A percentile compares a stretch with the other conserved stretches of the same genome.
phyloP scores from a whole-genome alignment of 1,140 invertebrate species.

The Heliothis subflexa region DNA sequence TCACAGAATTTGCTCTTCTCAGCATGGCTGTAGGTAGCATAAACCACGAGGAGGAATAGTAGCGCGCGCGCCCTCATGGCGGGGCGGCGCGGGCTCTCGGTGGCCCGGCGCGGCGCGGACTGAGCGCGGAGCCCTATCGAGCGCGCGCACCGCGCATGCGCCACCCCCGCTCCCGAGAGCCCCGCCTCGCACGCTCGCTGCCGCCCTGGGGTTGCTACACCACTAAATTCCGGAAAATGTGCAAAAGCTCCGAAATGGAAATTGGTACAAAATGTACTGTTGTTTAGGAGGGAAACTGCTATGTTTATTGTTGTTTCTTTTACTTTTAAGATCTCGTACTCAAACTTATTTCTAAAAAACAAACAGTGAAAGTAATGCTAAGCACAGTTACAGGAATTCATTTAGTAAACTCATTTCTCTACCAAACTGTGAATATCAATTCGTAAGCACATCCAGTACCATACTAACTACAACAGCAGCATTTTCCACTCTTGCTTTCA shows the following conservation, averaged over 20 bases:
- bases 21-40: slow-evolving; percentile 66
- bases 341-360: too few relatives aligned
- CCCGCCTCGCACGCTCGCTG: slow-evolving; percentile 12
- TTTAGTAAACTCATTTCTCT: too few relatives aligned
- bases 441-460: too few relatives aligned
- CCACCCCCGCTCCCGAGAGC: slow-evolving; percentile 16
- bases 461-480: too few relatives aligned
- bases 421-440: too few relatives aligned
- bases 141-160: slow-evolving; percentile 60
- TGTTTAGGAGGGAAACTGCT: too few relatives aligned
- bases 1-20: slow-evolving; percentile 85
- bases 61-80: slow-evolving; percentile 77
- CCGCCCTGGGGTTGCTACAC: slow-evolving; percentile 9
- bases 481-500: too few relatives aligned
- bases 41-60: slow-evolving; percentile 56
- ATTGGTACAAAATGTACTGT: too few relatives aligned
- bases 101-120: slow-evolving; percentile 79
- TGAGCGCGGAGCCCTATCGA: slow-evolving; percentile 57
- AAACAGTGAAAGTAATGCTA: too few relatives aligned
- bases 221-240: neutral
- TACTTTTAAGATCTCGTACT: too few relatives aligned
- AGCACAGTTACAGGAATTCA: too few relatives aligned
- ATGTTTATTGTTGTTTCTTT: too few relatives aligned
- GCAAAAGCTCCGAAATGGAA: neutral
- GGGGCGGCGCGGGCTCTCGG: slow-evolving; percentile 70